These are phyloP conservation scores for Dysdera silvatica DNA, from an alignment of 1,140 invertebrate species.

Conservation along the genomic window DNA sequence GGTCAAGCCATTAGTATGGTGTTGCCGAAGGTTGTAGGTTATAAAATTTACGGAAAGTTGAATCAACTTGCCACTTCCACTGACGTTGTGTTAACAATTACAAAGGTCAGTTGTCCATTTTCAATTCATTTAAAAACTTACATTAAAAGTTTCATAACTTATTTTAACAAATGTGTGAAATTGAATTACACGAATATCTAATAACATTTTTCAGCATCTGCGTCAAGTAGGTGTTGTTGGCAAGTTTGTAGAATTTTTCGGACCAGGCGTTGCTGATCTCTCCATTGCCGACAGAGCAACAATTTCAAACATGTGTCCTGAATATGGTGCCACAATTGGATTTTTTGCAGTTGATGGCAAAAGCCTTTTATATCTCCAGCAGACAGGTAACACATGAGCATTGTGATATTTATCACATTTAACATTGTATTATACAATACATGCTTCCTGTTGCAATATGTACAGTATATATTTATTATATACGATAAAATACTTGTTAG, in stretches of 20 bases:
- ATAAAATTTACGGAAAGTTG: slow-evolving; percentile 73
- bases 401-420: slow-evolving; percentile 27
- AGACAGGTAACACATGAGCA: slow-evolving; percentile 63
- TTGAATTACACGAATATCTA: neutral
- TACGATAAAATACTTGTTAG: too few species aligned
- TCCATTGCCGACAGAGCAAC: slow-evolving; percentile 84
- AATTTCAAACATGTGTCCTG: slow-evolving; percentile 86
- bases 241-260: slow-evolving; percentile 98
- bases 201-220: slow-evolving; percentile 58
- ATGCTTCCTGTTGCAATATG: too few species aligned
- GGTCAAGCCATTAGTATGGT: slow-evolving; percentile 96
- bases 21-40: slow-evolving; percentile 90
- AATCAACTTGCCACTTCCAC: slow-evolving; percentile 86
- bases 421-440: too few species aligned
- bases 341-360: slow-evolving; percentile 90
- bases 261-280: slow-evolving; percentile 76
- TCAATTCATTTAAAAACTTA: neutral
- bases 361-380: slow-evolving; percentile 72
- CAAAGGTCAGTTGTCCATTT: slow-evolving; percentile 60
- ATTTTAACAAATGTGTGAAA: neutral
- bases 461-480: too few species aligned
- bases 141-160: neutral
- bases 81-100: slow-evolving; percentile 94
- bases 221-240: slow-evolving; percentile 90
- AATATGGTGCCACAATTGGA: slow-evolving; percentile 89